Evolutionary conservation across 2,113 vertebrate genomes (phyloP), one percentile per base, ranked within the genome.

Genomic region (Eonycteris spelaea): DNA sequence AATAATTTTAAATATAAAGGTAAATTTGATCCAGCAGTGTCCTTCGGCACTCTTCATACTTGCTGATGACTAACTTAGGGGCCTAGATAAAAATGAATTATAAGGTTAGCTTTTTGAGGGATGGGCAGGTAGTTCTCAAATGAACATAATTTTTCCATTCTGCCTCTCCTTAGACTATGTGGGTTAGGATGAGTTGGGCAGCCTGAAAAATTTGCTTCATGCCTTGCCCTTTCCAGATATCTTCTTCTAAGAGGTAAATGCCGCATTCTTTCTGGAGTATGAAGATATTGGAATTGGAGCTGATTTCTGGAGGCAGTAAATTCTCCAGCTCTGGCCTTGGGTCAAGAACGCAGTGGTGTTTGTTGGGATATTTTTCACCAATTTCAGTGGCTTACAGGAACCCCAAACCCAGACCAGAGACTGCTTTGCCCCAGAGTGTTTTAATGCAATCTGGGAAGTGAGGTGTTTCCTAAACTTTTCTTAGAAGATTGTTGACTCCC

Each of bases 1-100:
- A 93, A 94, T 86, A 26, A 85, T 90, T 96, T 90, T 91, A 94
- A 88, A 73, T 94, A 48, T 95, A 94, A 96, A 97, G 63, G 74
- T 95, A 94, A 96, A 91, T 91, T 85, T 95, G 67, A 95, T 86
- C 75, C 68, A 91, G 48, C 30, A 67, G 4, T 95, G 75, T 94
- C 65, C 70, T 89, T 82, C 78, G 91, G 89, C 75, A 94, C 5
- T 74, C 59, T 97, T 95, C 59, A 94, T 51, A 96, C 53, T 91
- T 82, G 35, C 35, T 96, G 88, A 94, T 95, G 82, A 96, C 87
- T 91, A 96, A 93, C 26, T 45, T 84, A 51, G 48, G 48, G 77
- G 19, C 18, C 68, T 86, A 92, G 73, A 91, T 96, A 6, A 87
- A n/a, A 95, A 95, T 75, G 55, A 95, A 92, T 90, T 38, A 92